phyloP scores from a whole-genome alignment of 1,140 invertebrate species.

The Megalonaias nervosa region DNA sequence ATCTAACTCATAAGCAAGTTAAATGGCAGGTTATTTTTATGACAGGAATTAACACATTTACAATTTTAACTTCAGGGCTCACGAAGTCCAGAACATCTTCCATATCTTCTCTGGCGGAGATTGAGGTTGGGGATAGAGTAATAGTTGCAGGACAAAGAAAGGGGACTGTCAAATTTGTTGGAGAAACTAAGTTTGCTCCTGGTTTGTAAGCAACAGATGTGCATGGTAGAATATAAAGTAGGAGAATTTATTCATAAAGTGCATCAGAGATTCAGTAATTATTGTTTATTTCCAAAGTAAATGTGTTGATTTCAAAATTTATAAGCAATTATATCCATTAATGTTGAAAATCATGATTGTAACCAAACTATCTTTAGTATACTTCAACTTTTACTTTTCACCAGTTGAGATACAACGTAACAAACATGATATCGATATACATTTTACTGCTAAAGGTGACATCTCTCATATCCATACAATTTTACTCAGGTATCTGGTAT shows the following conservation, averaged over 20 bases:
- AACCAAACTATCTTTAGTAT: background rate
- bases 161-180: slow-evolving; percentile 68
- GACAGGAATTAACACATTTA: slow-evolving; percentile 29
- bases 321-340: background rate
- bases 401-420: too few relatives aligned
- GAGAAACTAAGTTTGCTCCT: slow-evolving; percentile 69
- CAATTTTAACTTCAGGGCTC: slow-evolving; percentile 38
- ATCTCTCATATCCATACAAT: too few relatives aligned
- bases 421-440: too few relatives aligned
- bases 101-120: slow-evolving; percentile 54
- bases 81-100: slow-evolving; percentile 50
- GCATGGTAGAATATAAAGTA: background rate
- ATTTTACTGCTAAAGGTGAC: too few relatives aligned
- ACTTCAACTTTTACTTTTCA: too few relatives aligned
- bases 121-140: slow-evolving; percentile 66
- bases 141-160: slow-evolving; percentile 70
- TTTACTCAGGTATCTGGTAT: slow-evolving; percentile 94
- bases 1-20: too few relatives aligned
- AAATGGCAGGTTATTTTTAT: background rate
- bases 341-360: background rate
- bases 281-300: background rate
- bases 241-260: background rate
- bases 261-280: background rate
- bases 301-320: background rate
- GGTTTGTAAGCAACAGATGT: slow-evolving; percentile 46